Evolutionary conservation across 2,797 vertebrate genomes (phyloP).

Genomic region (Diceros bicornis): DNA sequence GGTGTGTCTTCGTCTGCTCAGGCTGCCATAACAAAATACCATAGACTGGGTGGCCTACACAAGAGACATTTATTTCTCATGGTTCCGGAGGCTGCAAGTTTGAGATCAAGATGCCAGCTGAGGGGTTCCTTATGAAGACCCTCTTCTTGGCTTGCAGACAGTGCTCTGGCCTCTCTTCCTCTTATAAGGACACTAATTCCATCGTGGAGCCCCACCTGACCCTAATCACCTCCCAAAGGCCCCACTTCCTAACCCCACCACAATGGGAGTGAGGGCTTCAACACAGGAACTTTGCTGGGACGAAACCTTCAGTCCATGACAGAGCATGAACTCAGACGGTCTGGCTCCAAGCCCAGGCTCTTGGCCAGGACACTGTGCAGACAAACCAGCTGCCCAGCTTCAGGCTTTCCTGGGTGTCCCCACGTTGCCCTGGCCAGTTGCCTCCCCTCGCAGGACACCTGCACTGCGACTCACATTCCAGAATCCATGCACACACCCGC

Average conservation of each 20-base stretch:
- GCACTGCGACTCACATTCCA: neutral
- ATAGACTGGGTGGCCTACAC: neutral
- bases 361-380: fast-evolving
- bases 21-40: neutral
- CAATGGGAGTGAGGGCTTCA: neutral
- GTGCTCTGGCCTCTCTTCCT: neutral
- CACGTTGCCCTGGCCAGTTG: neutral
- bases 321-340: neutral
- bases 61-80: no score
- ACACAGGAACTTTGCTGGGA: fast-evolving
- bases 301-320: fast-evolving
- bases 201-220: neutral
- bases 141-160: no score
- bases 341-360: neutral
- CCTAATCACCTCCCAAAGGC: neutral
- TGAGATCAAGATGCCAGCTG: no score
- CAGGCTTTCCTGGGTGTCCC: neutral
- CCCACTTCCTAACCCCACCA: neutral
- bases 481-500: neutral
- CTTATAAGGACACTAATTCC: neutral
- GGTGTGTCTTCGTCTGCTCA: fast-evolving
- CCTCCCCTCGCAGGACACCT: neutral
- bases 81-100: no score
- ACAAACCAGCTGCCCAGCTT: neutral
- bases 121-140: no score